phyloP scores from a whole-genome alignment of 2,113 vertebrate species.

The Eidolon helvum region DNA sequence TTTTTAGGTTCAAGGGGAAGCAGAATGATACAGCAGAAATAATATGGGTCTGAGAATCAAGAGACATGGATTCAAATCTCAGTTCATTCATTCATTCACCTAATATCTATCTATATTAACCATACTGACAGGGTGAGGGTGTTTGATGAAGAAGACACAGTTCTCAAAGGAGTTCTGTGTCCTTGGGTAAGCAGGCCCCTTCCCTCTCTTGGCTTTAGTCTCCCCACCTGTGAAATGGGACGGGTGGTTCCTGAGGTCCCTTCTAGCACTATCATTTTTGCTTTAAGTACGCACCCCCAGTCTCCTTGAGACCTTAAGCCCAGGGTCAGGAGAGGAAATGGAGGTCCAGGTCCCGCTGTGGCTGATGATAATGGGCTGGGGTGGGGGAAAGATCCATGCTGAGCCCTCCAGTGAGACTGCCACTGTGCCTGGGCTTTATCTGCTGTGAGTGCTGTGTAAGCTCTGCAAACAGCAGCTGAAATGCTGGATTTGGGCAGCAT shows the following conservation, averaged over 20 bases:
- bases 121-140: background rate
- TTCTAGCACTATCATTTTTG: background rate
- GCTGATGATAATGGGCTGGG: background rate
- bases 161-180: background rate
- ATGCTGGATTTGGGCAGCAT: conserved; percentile 75
- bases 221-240: background rate
- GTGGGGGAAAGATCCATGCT: background rate
- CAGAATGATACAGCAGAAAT: background rate
- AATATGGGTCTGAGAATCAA: background rate
- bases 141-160: background rate
- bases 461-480: conserved; percentile 67
- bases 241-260: background rate
- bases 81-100: background rate
- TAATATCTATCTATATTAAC: background rate
- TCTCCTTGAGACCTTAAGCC: background rate
- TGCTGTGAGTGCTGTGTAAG: background rate
- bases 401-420: background rate
- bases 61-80: background rate
- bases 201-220: background rate
- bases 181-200: background rate
- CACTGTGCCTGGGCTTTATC: background rate
- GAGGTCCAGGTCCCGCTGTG: background rate
- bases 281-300: background rate
- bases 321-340: background rate
- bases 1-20: background rate